Evolutionary conservation across 2,113 vertebrate species (phyloP), one percentile per base, ranked within the genome.

Genomic region (Sigmodon hispidus): DNA sequence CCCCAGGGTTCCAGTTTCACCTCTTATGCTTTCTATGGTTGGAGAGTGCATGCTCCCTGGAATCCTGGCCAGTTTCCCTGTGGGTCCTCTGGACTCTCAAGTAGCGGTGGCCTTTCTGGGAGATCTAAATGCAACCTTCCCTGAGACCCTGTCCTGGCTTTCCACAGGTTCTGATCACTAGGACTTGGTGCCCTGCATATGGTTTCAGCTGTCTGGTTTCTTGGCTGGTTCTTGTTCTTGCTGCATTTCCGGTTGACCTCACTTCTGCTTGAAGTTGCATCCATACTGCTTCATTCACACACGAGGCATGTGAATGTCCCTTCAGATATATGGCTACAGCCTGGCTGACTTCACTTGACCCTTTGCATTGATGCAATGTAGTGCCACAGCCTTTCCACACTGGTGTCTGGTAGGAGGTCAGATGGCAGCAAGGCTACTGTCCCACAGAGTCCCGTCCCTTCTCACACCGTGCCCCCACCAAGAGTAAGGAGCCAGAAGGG

Each of bases 221-320:
- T 7, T 1, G 22, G 0, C 22, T 2, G 8, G 2, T 5, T n/a
- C n/a, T 55, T 11, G 16, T 8, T 26, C 48, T 40, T 13, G 24
- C 17, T 59, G 26, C 29, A 36, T 48, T 52, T 52, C 72, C 10
- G 16, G 29, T 45, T 5, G n/a, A 17, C 24, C 59, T 16, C 81
- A 34, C 8, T 0, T 65, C 69, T 63, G 11, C 43, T 34, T 17
- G 4, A 55, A 43, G 19, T 12, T 40, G 22, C 2, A 0, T 15
- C n/a, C n/a, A n/a, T 36, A 1, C 8, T 7, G 72, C 43, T 26
- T 43, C 22, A 43, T 43, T 45, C 72, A 45, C 72, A 75, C 43
- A 45, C 40, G 26, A 26, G 1, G 9, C 0, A 9, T 40, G 40
- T 21, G 6, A 29, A 15, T 13, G 24, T 52, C 52, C 10, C 45